Percentiles rank a stretch among this genome's conserved stretches.
phyloP scores from a whole-genome alignment of 23 tunicate species.

The Botrylloides violaceus region DNA sequence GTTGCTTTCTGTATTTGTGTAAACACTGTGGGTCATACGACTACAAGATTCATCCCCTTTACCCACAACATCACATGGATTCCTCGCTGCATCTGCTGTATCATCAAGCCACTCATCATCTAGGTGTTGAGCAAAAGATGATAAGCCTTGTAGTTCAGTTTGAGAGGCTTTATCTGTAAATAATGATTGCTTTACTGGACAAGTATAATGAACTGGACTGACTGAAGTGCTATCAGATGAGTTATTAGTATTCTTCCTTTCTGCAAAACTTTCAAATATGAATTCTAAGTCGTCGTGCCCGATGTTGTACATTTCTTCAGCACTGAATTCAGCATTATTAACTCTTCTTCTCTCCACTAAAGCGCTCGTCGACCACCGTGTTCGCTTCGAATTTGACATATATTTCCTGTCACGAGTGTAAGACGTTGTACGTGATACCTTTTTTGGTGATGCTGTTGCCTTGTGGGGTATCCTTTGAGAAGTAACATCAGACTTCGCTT shows the following conservation, averaged over 20 bases:
- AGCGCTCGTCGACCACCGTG: neutral
- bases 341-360: neutral
- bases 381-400: neutral
- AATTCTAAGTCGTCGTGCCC: neutral
- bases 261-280: slow-evolving; percentile 13
- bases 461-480: too few species aligned
- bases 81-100: neutral
- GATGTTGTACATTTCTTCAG: neutral
- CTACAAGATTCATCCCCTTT: neutral
- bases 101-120: neutral
- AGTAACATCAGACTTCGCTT: neutral
- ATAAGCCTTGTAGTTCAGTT: neutral
- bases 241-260: neutral
- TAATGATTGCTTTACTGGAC: neutral
- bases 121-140: neutral
- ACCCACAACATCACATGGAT: neutral
- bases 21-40: neutral
- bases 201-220: neutral
- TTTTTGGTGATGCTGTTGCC: neutral
- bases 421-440: neutral
- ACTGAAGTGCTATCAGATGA: neutral
- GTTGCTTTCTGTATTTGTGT: neutral
- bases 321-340: neutral
- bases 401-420: neutral
- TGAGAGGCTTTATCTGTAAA: slow-evolving; percentile 1